Conservation (phyloP, 2,888 invertebrate species). For the Pilophorus perplexus region DNA sequence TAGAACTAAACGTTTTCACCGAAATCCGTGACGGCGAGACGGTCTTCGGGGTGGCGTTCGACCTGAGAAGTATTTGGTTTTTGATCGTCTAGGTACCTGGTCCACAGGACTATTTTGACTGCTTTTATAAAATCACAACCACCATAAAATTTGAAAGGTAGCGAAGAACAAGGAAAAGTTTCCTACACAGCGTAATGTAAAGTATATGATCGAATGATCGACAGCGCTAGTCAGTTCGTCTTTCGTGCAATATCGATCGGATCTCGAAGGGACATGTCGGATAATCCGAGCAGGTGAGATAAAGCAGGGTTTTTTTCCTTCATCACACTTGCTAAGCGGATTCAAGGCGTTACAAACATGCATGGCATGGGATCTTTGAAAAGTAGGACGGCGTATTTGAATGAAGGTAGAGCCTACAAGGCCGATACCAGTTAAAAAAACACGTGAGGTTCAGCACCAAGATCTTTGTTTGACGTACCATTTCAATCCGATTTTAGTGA, state of each 20-base stretch:
- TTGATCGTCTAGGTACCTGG: too few species aligned
- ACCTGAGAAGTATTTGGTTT: too few species aligned
- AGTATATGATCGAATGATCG: not conserved
- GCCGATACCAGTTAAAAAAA: not conserved
- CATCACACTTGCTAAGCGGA: not conserved
- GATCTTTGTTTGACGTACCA: too few species aligned
- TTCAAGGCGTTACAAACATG: not conserved
- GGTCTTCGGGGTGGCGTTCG: not conserved
- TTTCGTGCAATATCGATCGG: not conserved
- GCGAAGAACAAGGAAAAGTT: not conserved
- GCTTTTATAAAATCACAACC: too few species aligned
- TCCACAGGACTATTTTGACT: too few species aligned
- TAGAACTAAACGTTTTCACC: constrained; percentile 31
- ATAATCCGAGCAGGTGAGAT: not conserved
- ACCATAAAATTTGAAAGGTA: too few species aligned
- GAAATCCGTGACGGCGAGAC: not conserved
- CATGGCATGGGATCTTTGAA: constrained; percentile 4
- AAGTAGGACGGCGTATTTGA: constrained; percentile 14
- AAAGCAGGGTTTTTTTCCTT: not conserved
- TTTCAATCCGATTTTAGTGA: too few species aligned
- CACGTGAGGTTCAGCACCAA: too few species aligned
- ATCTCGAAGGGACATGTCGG: not conserved
- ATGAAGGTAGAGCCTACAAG: constrained; percentile 1
- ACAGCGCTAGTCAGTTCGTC: too few species aligned
- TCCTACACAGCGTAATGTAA: not conserved